These are phyloP conservation scores for Erannis defoliaria DNA, from an alignment of 2,888 invertebrate species.

Conservation along the genomic window DNA sequence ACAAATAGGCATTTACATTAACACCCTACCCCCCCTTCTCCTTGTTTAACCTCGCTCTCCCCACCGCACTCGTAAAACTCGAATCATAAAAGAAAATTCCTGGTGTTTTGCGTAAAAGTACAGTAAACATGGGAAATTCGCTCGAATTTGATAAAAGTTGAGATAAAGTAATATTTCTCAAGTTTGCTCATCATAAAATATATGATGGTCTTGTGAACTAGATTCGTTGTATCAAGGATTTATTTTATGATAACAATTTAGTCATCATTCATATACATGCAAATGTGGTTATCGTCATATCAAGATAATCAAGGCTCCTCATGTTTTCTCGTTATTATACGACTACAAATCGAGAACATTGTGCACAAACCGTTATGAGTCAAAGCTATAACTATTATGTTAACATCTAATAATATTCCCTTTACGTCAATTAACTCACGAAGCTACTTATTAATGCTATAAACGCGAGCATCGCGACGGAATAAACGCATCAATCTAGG, in stretches of 20 bases:
- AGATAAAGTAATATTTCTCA: conserved; percentile 36
- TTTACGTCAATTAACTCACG: conserved; percentile 43
- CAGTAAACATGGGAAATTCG: conserved; percentile 50
- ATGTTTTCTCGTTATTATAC: background rate
- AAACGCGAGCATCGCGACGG: conserved; percentile 45
- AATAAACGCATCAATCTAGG: conserved; percentile 53
- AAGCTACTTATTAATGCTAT: conserved; percentile 45
- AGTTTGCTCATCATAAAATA: conserved; percentile 36
- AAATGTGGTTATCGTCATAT: conserved; percentile 2
- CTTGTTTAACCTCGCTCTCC: conserved; percentile 41
- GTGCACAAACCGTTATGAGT: conserved; percentile 4
- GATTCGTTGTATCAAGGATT: conserved; percentile 25
- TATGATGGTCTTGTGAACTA: conserved; percentile 34
- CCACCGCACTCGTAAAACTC: conserved; percentile 51
- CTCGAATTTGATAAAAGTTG: conserved; percentile 40
- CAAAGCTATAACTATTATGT: conserved; percentile 25
- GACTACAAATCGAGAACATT: background rate
- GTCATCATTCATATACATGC: conserved; percentile 17
- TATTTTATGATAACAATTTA: conserved; percentile 22
- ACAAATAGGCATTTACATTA: conserved; percentile 83
- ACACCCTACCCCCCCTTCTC: conserved; percentile 60
- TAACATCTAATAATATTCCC: conserved; percentile 37
- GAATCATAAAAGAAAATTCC: conserved; percentile 50
- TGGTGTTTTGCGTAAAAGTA: conserved; percentile 49
- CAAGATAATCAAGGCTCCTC: conserved; percentile 3